A percentile compares a stretch with the other conserved stretches of the same genome.
Conservation (phyloP, 2,113 vertebrate species). For the Oreamnos americanus region DNA sequence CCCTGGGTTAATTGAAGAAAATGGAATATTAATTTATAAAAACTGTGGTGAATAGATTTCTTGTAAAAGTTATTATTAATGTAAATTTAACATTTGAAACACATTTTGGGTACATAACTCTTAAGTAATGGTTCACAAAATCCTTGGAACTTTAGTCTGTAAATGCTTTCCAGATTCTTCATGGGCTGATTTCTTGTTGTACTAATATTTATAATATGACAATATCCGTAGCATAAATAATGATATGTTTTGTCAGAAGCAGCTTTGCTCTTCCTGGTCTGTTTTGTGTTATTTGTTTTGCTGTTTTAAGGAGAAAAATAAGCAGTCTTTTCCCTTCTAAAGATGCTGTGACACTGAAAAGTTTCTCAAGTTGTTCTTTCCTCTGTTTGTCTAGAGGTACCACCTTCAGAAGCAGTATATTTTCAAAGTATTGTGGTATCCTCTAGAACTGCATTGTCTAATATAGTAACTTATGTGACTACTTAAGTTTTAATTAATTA, state of each 20-base stretch:
- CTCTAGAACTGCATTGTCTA: not conserved
- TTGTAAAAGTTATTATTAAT: constrained; percentile 32
- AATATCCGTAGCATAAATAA: constrained; percentile 13
- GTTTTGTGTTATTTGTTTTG: constrained; percentile 31
- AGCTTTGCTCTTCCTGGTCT: not conserved
- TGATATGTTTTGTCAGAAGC: not conserved
- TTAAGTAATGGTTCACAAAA: not conserved
- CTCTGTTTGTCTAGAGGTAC: not conserved
- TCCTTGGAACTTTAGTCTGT: not conserved
- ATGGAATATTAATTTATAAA: constrained; percentile 32
- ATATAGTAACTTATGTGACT: not conserved
- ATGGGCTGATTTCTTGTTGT: not conserved
- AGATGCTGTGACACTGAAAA: not conserved
- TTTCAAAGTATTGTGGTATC: not conserved
- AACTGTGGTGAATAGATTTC: constrained; percentile 12
- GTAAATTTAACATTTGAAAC: constrained; percentile 57
- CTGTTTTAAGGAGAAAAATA: not conserved
- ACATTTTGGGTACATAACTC: not conserved
- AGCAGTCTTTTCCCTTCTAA: constrained; percentile 11
- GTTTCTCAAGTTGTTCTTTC: not conserved
- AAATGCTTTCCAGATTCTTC: constrained; percentile 25
- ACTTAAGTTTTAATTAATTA: not conserved
- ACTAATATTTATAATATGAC: constrained; percentile 33
- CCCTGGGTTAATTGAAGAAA: not conserved
- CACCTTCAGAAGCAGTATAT: not conserved